Evolutionary conservation across 2,113 vertebrate genomes (phyloP).

Genomic region (Ramphastos sulfuratus): DNA sequence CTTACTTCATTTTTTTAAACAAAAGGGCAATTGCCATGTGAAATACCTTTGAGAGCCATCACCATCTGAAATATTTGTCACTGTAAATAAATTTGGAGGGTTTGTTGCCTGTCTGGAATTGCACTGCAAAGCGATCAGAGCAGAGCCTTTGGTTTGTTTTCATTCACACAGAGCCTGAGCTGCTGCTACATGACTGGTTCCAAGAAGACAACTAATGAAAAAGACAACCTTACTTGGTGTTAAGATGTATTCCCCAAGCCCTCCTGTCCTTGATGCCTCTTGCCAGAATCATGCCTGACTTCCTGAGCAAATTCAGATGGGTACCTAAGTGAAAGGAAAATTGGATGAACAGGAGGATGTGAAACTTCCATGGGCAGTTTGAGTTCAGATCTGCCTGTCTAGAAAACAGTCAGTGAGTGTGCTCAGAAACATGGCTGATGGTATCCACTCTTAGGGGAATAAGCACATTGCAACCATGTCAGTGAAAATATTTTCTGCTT

Average conservation of each 20-base stretch:
- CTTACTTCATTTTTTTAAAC: not conserved
- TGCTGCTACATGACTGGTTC: not conserved
- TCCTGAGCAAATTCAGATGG: not conserved
- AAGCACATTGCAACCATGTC: accelerated
- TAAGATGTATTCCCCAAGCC: not conserved
- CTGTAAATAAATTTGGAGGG: not conserved
- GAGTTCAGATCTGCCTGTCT: not conserved
- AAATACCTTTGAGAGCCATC: conserved; percentile 10
- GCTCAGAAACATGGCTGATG: not conserved
- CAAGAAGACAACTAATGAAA: not conserved
- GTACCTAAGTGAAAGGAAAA: not conserved
- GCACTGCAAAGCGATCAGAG: not conserved
- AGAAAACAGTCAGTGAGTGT: not conserved
- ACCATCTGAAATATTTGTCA: not conserved
- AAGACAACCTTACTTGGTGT: not conserved
- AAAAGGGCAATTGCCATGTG: not conserved
- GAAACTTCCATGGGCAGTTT: not conserved
- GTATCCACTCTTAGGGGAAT: not conserved
- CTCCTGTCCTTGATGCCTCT: not conserved
- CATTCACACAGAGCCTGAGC: not conserved
- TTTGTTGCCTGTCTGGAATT: not conserved
- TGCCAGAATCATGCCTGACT: accelerated
- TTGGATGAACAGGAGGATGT: not conserved
- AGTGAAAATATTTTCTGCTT: not conserved
- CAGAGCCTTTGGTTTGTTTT: not conserved